These are phyloP conservation scores for Semaprochilodus insignis DNA, from an alignment of 2,797 vertebrate species.

Conservation along the genomic window DNA sequence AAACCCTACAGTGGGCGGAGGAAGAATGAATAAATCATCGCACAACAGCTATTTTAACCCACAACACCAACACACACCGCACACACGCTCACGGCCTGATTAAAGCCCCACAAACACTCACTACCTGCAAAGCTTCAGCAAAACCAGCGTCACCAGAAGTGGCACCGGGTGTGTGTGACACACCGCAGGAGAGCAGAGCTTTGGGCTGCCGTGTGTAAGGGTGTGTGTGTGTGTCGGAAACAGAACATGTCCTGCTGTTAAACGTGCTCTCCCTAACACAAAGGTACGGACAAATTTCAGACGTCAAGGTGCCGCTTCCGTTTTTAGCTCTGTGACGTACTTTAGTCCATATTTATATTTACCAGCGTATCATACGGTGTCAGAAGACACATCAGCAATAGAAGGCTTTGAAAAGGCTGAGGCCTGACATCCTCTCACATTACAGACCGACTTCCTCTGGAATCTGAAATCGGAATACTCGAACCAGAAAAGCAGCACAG, in stretches of 20 bases:
- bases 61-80: neutral
- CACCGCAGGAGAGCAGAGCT: neutral
- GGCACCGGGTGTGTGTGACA: neutral
- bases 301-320: no score
- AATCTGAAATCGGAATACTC: no score
- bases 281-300: neutral
- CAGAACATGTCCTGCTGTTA: neutral
- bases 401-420: no score
- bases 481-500: no score
- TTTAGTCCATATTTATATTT: no score
- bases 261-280: neutral
- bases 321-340: neutral
- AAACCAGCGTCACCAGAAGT: neutral
- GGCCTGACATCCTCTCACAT: no score
- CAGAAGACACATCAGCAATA: neutral
- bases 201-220: neutral
- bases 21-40: neutral
- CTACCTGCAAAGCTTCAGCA: neutral
- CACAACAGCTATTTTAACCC: slow-evolving; percentile 1
- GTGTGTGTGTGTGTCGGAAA: neutral
- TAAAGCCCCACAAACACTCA: neutral
- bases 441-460: no score
- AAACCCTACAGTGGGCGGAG: neutral
- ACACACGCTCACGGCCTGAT: neutral
- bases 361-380: neutral